Percentiles rank a stretch among this genome's conserved stretches.
phyloP scores from a whole-genome alignment of 2,113 vertebrate species.

The Melanostigma gelatinosum region DNA sequence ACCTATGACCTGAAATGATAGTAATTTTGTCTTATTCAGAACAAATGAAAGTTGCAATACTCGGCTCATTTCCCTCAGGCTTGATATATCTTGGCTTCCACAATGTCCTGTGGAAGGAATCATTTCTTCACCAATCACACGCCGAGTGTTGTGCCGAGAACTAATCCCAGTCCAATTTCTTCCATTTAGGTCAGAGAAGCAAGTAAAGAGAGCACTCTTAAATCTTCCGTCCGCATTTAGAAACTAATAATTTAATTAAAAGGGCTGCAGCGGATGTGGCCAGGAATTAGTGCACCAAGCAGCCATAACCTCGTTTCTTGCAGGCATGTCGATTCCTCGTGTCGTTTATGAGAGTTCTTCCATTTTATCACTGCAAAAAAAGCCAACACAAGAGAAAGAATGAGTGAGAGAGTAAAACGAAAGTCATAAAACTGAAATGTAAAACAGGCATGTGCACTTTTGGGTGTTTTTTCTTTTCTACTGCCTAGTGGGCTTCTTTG shows the following conservation, averaged over 20 bases:
- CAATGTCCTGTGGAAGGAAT: slow-evolving; percentile 46
- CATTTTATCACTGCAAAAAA: slow-evolving; percentile 43
- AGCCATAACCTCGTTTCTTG: slow-evolving; percentile 59
- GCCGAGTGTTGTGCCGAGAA: slow-evolving; percentile 59
- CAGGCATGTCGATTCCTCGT: slow-evolving; percentile 44
- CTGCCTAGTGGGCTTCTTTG: slow-evolving; percentile 28
- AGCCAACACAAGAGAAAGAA: slow-evolving; percentile 11
- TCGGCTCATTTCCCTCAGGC: slow-evolving; percentile 35
- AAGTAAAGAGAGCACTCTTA: slow-evolving; percentile 65
- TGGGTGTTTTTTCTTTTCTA: background rate
- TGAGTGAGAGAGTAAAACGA: slow-evolving; percentile 10
- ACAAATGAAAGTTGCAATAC: slow-evolving; percentile 29
- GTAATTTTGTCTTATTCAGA: slow-evolving; percentile 6
- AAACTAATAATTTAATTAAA: slow-evolving; percentile 80
- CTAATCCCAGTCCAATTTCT: slow-evolving; percentile 78
- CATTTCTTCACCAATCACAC: slow-evolving; percentile 60
- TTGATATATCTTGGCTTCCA: slow-evolving; percentile 38
- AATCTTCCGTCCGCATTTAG: slow-evolving; percentile 73
- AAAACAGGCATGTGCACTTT: slow-evolving; percentile 30
- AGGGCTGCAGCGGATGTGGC: slow-evolving; percentile 56
- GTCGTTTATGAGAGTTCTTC: slow-evolving; percentile 44
- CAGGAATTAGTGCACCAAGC: slow-evolving; percentile 56
- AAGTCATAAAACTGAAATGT: slow-evolving; percentile 24
- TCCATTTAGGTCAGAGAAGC: slow-evolving; percentile 77
- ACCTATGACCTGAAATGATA: background rate